These are phyloP conservation scores for Polydesmus complanatus DNA, from an alignment of 2,888 invertebrate species.

Conservation along the genomic window DNA sequence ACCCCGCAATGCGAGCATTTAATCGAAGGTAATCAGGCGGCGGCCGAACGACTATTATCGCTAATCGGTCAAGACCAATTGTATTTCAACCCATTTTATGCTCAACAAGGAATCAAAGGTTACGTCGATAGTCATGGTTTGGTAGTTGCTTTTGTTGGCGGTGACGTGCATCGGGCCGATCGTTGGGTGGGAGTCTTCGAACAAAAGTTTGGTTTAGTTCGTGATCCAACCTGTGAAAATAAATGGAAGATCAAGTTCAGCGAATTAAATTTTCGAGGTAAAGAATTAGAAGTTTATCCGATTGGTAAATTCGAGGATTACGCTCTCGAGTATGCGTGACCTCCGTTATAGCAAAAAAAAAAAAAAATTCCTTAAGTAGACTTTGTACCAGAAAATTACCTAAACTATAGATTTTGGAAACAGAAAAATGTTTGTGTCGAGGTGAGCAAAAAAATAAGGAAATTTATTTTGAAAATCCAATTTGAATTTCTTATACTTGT, in stretches of 20 bases:
- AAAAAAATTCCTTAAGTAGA: no score
- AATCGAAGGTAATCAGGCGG: slow-evolving; percentile 1
- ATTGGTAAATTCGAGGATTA: slow-evolving; percentile 5
- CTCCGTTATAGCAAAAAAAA: no score
- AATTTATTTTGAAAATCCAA: no score
- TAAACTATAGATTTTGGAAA: no score
- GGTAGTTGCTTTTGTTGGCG: slow-evolving; percentile 45
- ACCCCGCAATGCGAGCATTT: slow-evolving; percentile 12
- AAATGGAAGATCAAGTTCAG: slow-evolving; percentile 54
- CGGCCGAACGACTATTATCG: slow-evolving; percentile 6
- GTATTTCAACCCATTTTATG: slow-evolving; percentile 16
- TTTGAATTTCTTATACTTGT: no score
- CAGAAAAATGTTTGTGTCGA: no score
- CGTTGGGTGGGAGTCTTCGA: slow-evolving; percentile 48
- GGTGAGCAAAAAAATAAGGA: no score
- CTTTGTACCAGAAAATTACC: no score
- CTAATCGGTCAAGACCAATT: slow-evolving; percentile 12
- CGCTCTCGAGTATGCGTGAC: slow-evolving; percentile 12
- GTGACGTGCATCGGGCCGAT: slow-evolving; percentile 43
- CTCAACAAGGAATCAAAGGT: slow-evolving; percentile 41
- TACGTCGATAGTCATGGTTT: slow-evolving; percentile 47
- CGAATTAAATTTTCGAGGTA: slow-evolving; percentile 24
- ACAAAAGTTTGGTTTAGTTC: slow-evolving; percentile 46
- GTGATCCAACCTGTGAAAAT: slow-evolving; percentile 46
- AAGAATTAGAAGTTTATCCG: slow-evolving; percentile 10